These are phyloP conservation scores for Heliangelus exortis DNA, from an alignment of 2,797 vertebrate species.

Conservation along the genomic window DNA sequence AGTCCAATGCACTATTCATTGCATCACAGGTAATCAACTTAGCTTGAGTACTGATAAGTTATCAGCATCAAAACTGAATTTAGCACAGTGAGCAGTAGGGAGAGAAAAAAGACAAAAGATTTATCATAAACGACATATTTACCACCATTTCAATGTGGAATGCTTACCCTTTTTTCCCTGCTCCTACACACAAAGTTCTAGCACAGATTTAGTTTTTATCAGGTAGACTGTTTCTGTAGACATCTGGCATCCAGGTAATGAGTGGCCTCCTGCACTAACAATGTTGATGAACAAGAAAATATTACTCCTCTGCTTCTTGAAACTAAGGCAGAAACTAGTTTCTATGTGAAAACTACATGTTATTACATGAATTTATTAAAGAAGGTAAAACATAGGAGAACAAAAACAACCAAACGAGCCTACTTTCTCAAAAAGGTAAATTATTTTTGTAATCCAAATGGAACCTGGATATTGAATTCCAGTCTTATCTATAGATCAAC, in stretches of 20 bases:
- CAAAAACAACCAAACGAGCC: accelerated
- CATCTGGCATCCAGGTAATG: not conserved
- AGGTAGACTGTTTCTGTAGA: not conserved
- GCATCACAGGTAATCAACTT: not conserved
- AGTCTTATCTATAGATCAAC: not conserved
- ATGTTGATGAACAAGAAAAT: no score
- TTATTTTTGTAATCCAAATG: not conserved
- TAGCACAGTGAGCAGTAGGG: not conserved
- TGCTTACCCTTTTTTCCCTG: not conserved
- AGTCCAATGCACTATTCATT: no score
- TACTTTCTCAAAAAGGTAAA: not conserved
- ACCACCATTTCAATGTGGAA: not conserved
- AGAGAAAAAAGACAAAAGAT: not conserved
- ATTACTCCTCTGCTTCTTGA: no score
- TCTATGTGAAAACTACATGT: not conserved
- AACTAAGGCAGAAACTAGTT: not conserved
- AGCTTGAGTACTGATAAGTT: not conserved
- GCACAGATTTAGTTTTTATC: not conserved
- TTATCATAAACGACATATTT: not conserved
- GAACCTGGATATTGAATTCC: not conserved
- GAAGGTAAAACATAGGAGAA: not conserved
- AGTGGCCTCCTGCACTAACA: not conserved
- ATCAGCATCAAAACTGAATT: not conserved
- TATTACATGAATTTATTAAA: not conserved
- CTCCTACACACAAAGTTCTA: not conserved